Conservation (phyloP, 2,113 vertebrate species). For the Eulemur rufifrons region DNA sequence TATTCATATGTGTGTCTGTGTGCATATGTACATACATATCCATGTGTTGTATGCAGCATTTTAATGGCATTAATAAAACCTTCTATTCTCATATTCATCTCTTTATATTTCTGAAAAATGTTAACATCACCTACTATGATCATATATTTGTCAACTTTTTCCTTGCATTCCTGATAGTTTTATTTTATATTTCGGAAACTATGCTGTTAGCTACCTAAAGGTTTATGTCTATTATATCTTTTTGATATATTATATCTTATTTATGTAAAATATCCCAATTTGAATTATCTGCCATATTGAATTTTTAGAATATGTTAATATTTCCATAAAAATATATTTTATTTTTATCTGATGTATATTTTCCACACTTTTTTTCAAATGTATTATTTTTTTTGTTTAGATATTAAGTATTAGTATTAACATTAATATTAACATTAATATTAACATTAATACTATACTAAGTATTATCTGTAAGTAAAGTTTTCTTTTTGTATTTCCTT, state of each 20-base stretch:
- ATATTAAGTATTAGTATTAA: too few species aligned
- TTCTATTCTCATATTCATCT: not conserved
- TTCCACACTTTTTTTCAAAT: not conserved
- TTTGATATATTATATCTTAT: not conserved
- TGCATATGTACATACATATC: rapidly evolving
- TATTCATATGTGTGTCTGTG: not conserved
- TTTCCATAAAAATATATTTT: not conserved
- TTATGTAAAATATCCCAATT: not conserved
- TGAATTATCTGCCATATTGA: not conserved
- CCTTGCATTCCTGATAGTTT: not conserved
- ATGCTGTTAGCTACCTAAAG: not conserved
- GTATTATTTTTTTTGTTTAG: not conserved
- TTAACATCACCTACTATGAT: not conserved
- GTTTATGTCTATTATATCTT: not conserved
- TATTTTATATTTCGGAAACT: not conserved
- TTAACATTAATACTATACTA: not conserved
- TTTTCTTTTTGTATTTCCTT: not conserved
- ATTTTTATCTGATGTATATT: not conserved
- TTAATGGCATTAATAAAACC: not conserved
- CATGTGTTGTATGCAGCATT: too few species aligned
- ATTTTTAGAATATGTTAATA: not conserved
- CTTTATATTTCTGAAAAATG: not conserved
- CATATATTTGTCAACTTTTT: not conserved
- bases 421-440: too few species aligned
- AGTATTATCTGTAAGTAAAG: not conserved